phyloP scores from a whole-genome alignment of 2,113 vertebrate genomes.

The Gnathonemus echidnorhynchus region DNA sequence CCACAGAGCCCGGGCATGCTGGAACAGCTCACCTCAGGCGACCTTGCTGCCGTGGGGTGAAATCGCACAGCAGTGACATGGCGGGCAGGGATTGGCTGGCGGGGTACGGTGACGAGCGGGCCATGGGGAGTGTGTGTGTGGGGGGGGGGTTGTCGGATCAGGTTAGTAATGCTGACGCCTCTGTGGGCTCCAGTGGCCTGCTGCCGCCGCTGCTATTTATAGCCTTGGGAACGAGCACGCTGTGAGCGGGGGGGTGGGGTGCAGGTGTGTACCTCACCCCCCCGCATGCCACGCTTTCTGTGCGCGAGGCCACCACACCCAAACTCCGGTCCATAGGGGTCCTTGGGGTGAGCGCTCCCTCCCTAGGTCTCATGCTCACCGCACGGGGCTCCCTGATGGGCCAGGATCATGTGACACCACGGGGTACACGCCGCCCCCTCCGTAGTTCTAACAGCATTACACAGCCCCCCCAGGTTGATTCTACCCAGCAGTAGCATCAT shows the following conservation, averaged over 20 bases:
- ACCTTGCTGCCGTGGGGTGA: neutral
- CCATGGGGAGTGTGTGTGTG: constrained; percentile 3
- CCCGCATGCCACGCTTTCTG: neutral
- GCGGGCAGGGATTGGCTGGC: neutral
- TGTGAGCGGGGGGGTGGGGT: neutral
- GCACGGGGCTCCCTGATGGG: neutral
- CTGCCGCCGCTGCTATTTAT: neutral
- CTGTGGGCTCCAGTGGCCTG: neutral
- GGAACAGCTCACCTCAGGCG: neutral
- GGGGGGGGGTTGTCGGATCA: neutral
- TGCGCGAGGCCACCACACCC: neutral
- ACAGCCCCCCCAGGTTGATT: neutral
- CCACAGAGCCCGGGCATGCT: neutral
- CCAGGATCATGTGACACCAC: neutral
- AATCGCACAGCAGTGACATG: neutral
- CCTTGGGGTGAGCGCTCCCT: neutral
- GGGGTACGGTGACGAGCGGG: neutral
- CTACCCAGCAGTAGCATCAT: neutral
- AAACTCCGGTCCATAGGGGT: neutral
- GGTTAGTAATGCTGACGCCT: neutral
- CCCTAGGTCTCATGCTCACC: neutral
- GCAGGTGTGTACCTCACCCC: neutral
- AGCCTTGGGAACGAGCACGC: neutral
- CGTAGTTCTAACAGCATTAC: neutral
- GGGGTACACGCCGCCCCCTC: neutral